phyloP scores from a whole-genome alignment of 2,888 invertebrate species.

The Perizoma flavofasciatum region DNA sequence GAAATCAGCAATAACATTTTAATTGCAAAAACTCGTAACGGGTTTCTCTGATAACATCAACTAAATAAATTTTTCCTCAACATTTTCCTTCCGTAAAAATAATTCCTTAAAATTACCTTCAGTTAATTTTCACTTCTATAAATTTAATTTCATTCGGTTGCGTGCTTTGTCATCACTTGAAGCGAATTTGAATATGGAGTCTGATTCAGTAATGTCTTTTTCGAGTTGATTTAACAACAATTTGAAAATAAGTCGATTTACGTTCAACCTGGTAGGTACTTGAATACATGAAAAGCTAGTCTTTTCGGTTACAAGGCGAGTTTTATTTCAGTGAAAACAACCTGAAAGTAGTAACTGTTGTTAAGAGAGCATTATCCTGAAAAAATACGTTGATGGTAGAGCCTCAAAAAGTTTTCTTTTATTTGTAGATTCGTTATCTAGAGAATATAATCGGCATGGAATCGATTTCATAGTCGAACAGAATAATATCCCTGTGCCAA shows the following conservation, averaged over 20 bases:
- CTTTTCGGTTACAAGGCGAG: too few species aligned
- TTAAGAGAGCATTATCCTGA: too few species aligned
- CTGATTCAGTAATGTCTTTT: conserved; percentile 7
- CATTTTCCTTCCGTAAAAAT: conserved; percentile 26
- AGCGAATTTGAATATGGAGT: conserved; percentile 15
- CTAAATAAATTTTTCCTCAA: conserved; percentile 27
- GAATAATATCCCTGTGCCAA: conserved; percentile 3
- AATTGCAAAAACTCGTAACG: conserved; percentile 22
- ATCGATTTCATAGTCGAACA: not conserved
- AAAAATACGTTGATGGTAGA: too few species aligned
- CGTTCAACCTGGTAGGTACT: too few species aligned
- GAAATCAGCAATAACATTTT: conserved; percentile 14
- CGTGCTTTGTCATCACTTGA: conserved; percentile 30
- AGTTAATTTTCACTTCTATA: conserved; percentile 35
- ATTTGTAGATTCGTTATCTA: too few species aligned
- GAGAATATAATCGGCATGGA: too few species aligned
- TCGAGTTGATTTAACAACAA: not conserved
- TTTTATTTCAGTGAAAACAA: too few species aligned
- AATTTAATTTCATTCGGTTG: conserved; percentile 30
- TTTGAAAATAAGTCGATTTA: too few species aligned
- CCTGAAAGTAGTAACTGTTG: too few species aligned
- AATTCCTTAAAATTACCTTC: conserved; percentile 31
- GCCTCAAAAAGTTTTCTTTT: too few species aligned
- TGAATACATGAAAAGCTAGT: too few species aligned
- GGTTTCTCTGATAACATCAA: conserved; percentile 28